Percentiles rank a stretch among this genome's conserved stretches.
Evolutionary conservation across 2,888 invertebrate species (phyloP).

Genomic region (Galeruca laticollis): DNA sequence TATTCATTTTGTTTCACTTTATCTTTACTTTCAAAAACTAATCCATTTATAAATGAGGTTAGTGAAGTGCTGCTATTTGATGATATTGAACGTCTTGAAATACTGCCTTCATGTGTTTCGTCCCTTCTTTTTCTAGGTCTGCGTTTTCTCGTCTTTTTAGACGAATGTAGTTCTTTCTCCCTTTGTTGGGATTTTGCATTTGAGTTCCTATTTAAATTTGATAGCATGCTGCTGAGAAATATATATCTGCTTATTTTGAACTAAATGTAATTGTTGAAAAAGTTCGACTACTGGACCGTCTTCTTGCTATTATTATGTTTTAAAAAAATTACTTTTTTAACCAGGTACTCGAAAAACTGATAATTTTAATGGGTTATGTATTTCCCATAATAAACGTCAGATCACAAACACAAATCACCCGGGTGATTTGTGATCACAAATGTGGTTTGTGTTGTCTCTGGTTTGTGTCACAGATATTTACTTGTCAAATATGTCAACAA

Average conservation of each 20-base stretch:
- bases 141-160: slow-evolving; percentile 31
- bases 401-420: no score
- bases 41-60: slow-evolving; percentile 1
- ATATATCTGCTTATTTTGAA: not conserved
- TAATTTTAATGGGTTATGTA: no score
- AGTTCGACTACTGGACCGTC: not conserved
- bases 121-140: slow-evolving; percentile 31
- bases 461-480: no score
- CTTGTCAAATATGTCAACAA: no score
- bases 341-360: no score
- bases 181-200: slow-evolving; percentile 7
- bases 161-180: slow-evolving; percentile 8
- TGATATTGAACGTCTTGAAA: slow-evolving; percentile 13
- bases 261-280: not conserved
- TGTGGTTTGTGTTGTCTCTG: no score
- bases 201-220: slow-evolving; percentile 9
- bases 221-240: not conserved
- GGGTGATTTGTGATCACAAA: no score
- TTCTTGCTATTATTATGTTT: not conserved
- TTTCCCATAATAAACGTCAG: no score
- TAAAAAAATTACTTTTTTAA: no score
- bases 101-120: slow-evolving; percentile 6
- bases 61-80: slow-evolving; percentile 17
- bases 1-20: not conserved
- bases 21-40: not conserved